phyloP scores from a whole-genome alignment of 2,797 vertebrate species.

The Tokudaia tokunoshimensis region DNA sequence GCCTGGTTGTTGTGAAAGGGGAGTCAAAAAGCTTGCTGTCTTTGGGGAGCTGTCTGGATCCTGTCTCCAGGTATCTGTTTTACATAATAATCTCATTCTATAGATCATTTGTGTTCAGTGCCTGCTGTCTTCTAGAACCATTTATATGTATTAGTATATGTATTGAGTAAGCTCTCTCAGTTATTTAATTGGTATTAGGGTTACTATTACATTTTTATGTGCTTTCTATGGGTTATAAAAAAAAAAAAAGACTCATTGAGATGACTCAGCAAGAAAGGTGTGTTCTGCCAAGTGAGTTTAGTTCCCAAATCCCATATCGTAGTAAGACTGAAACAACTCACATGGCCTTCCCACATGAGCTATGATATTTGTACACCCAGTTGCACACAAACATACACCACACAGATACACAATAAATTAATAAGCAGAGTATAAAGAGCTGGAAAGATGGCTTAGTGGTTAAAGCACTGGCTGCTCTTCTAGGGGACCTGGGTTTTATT shows the following conservation, averaged over 20 bases:
- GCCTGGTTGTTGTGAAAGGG: not conserved
- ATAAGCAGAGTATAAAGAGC: not conserved
- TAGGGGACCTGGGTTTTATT: not conserved
- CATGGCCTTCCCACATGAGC: not conserved
- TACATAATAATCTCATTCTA: not conserved
- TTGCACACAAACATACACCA: not conserved
- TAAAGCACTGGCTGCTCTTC: not conserved
- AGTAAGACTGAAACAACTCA: not conserved
- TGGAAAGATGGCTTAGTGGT: not conserved
- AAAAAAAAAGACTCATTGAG: not conserved
- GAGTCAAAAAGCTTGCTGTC: not conserved
- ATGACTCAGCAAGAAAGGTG: not conserved
- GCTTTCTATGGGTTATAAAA: not conserved
- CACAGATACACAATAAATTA: not conserved
- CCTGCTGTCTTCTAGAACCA: not conserved
- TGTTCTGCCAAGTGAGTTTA: not conserved
- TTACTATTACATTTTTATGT: constrained; percentile 55
- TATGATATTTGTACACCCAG: not conserved
- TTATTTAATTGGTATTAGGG: constrained; percentile 52
- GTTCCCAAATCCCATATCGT: not conserved
- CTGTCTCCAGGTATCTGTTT: not conserved
- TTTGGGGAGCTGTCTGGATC: not conserved
- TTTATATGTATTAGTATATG: not conserved
- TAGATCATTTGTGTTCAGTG: not conserved
- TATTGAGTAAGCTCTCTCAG: not conserved